A percentile compares a stretch with the other conserved stretches of the same genome.
These are phyloP conservation scores for Tenebrosternarchus preto DNA, from an alignment of 2,113 vertebrate genomes.

Conservation along the genomic window DNA sequence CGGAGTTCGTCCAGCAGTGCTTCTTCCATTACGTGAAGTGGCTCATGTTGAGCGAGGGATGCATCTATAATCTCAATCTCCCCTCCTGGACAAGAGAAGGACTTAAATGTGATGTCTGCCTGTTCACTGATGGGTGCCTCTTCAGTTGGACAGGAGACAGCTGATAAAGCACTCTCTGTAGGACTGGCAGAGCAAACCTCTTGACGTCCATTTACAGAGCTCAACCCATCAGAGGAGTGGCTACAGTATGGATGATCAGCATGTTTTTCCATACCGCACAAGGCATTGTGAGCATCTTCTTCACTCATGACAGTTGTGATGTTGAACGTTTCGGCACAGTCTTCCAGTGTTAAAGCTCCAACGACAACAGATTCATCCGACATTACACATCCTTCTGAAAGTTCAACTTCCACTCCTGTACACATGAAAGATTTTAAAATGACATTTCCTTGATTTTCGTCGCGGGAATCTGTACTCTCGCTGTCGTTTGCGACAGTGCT, in stretches of 20 bases:
- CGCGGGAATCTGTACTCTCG: neutral
- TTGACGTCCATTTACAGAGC: neutral
- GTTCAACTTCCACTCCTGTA: conserved; percentile 28
- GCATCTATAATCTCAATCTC: conserved; percentile 18
- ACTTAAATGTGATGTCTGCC: conserved; percentile 32
- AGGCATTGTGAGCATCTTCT: neutral
- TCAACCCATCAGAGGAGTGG: no score
- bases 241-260: conserved; percentile 27
- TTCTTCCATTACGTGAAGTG: neutral
- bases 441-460: neutral
- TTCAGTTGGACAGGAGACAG: neutral
- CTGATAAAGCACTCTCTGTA: neutral
- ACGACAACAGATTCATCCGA: conserved; percentile 27
- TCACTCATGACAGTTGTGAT: neutral
- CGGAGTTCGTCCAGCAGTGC: neutral
- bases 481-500: neutral
- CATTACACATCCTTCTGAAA: conserved; percentile 12
- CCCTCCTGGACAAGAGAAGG: conserved; percentile 42
- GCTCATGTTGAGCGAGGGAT: conserved; percentile 16
- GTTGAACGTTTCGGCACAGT: neutral
- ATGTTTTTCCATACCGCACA: neutral
- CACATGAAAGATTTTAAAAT: conserved; percentile 60
- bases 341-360: neutral
- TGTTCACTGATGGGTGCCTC: neutral
- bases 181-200: neutral